Conservation (phyloP, 2,888 invertebrate species). For the Torymus aiolomorphi region DNA sequence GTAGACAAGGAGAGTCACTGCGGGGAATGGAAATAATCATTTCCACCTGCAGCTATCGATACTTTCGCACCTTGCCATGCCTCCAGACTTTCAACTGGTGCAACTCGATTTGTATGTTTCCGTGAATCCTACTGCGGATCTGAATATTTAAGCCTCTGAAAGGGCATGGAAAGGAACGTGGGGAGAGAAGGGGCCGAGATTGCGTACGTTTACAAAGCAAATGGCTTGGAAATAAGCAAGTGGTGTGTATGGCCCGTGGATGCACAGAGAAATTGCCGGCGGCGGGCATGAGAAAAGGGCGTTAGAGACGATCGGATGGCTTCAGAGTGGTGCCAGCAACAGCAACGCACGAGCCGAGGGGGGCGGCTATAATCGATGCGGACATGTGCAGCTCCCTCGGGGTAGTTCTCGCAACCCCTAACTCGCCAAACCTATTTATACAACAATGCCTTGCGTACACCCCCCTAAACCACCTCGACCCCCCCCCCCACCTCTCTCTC, state of each 20-base stretch:
- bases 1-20: no score
- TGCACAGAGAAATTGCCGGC: slow-evolving; percentile 57
- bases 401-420: slow-evolving; percentile 73
- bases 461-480: slow-evolving; percentile 72
- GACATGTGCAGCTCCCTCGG: slow-evolving; percentile 76
- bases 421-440: slow-evolving; percentile 76
- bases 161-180: slow-evolving; percentile 35
- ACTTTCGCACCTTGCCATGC: no score
- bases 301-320: neutral
- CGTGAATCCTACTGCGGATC: slow-evolving; percentile 48
- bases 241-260: slow-evolving; percentile 67
- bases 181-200: slow-evolving; percentile 66
- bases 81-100: neutral
- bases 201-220: slow-evolving; percentile 75
- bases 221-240: slow-evolving; percentile 75
- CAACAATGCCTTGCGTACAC: slow-evolving; percentile 74
- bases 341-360: slow-evolving; percentile 47
- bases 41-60: no score
- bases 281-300: neutral
- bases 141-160: slow-evolving; percentile 62
- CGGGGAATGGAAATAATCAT: no score
- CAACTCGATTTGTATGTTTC: neutral
- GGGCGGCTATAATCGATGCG: slow-evolving; percentile 74
- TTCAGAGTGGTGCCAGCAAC: slow-evolving; percentile 46
- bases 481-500: slow-evolving; percentile 1